These are phyloP conservation scores for Mixornis gularis DNA, from an alignment of 2,113 vertebrate species.

Conservation along the genomic window DNA sequence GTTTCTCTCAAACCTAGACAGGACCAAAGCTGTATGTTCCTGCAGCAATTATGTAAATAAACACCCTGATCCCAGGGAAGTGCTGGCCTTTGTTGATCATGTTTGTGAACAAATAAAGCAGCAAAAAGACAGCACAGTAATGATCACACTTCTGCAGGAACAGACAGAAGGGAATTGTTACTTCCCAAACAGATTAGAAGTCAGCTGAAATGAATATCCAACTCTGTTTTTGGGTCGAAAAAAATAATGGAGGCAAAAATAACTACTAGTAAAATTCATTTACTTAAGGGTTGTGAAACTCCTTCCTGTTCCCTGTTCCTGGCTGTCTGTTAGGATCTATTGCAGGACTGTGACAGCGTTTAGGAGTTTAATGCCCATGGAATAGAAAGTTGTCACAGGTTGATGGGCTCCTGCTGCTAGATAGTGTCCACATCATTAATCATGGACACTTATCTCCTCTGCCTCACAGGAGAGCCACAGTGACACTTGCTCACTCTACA, in stretches of 20 bases:
- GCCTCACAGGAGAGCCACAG: background rate
- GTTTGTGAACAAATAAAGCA: background rate
- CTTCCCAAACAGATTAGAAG: background rate
- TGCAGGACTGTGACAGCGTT: conserved; percentile 12
- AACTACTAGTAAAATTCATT: background rate
- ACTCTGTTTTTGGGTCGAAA: background rate
- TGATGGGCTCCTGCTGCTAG: conserved; percentile 55
- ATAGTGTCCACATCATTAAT: conserved; percentile 56
- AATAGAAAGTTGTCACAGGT: conserved; percentile 57
- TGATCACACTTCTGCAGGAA: background rate
- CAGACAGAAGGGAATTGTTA: background rate
- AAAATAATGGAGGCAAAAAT: background rate
- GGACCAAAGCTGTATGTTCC: background rate
- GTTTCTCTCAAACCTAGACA: background rate
- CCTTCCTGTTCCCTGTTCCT: background rate
- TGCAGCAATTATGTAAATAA: background rate
- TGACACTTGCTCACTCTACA: conserved; percentile 25
- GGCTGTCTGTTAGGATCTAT: conserved; percentile 13
- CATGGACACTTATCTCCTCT: conserved; percentile 26
- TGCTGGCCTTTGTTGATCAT: background rate
- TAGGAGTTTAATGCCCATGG: conserved; percentile 54
- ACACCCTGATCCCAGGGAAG: background rate
- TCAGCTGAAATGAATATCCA: background rate
- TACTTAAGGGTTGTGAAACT: background rate
- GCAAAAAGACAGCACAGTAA: background rate